These are phyloP conservation scores for Limenitis camilla DNA, from an alignment of 2,888 invertebrate species.

Conservation along the genomic window DNA sequence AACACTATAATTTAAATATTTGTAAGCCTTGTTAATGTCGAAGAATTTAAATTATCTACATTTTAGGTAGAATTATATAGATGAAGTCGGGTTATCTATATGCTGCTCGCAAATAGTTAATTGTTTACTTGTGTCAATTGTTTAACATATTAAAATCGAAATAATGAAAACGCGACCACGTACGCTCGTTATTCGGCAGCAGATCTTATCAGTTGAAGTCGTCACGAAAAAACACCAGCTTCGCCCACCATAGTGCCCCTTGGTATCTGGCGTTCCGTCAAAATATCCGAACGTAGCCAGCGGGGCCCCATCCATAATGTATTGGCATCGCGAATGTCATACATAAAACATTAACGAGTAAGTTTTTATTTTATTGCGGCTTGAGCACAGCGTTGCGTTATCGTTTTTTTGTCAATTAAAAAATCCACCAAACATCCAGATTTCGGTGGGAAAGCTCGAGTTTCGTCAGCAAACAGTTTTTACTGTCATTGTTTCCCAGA, in stretches of 20 bases:
- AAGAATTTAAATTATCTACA: not conserved
- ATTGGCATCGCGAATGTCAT: constrained; percentile 58
- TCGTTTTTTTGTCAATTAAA: constrained; percentile 55
- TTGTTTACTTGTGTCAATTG: constrained; percentile 8
- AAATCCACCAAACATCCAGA: constrained; percentile 46
- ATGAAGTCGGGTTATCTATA: not conserved
- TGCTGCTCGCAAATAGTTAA: not conserved
- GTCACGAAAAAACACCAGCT: constrained; percentile 44
- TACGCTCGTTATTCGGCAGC: constrained; percentile 29
- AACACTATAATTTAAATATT: constrained; percentile 1
- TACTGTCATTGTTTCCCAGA: constrained; percentile 39
- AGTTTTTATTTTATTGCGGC: constrained; percentile 70
- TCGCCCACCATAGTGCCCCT: constrained; percentile 56
- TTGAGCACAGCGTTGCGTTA: constrained; percentile 48
- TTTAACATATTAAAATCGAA: constrained; percentile 19
- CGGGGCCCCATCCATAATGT: constrained; percentile 69
- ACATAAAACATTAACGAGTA: constrained; percentile 72
- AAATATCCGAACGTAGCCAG: constrained; percentile 63
- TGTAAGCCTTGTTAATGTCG: constrained; percentile 2
- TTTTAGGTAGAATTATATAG: not conserved
- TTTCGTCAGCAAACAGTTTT: constrained; percentile 47
- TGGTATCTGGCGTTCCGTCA: constrained; percentile 63
- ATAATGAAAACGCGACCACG: constrained; percentile 25
- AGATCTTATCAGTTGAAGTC: constrained; percentile 47
- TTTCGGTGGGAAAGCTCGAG: constrained; percentile 65